Percentiles rank a stretch among this genome's conserved stretches.
These are phyloP conservation scores for Agrypnia vestita DNA, from an alignment of 1,140 invertebrate genomes.

Conservation along the genomic window DNA sequence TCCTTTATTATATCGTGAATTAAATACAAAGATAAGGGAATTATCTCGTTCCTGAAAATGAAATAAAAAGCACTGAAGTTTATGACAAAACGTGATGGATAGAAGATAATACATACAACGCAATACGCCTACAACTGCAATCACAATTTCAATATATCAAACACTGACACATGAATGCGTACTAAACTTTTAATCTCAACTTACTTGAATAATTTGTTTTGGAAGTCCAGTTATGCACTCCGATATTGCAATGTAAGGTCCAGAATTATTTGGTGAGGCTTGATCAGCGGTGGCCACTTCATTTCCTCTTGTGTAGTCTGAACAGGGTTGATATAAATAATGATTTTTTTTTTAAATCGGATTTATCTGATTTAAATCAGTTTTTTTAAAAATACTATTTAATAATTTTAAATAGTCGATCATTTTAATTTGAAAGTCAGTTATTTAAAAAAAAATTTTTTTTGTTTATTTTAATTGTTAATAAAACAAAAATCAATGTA, in stretches of 20 bases:
- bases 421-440: too few relatives aligned
- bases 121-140: too few relatives aligned
- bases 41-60: slow-evolving; percentile 31
- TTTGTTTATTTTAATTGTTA: too few relatives aligned
- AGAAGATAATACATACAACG: too few relatives aligned
- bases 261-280: slow-evolving; percentile 68
- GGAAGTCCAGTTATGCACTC: slow-evolving; percentile 91
- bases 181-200: neutral
- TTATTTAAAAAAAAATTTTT: too few relatives aligned
- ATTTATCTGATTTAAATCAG: too few relatives aligned
- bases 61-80: neutral
- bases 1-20: neutral
- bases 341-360: neutral
- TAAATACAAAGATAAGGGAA: slow-evolving; percentile 28
- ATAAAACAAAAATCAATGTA: too few relatives aligned
- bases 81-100: too few relatives aligned
- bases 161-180: too few relatives aligned
- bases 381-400: neutral
- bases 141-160: too few relatives aligned
- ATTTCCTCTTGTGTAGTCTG: slow-evolving; percentile 22
- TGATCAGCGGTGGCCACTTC: slow-evolving; percentile 20
- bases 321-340: slow-evolving; percentile 6
- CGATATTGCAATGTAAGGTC: slow-evolving; percentile 88
- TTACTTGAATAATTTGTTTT: slow-evolving; percentile 60
- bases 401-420: too few relatives aligned